Conservation (phyloP, 2,797 vertebrate genomes). For the Tiaroga cobitis region DNA sequence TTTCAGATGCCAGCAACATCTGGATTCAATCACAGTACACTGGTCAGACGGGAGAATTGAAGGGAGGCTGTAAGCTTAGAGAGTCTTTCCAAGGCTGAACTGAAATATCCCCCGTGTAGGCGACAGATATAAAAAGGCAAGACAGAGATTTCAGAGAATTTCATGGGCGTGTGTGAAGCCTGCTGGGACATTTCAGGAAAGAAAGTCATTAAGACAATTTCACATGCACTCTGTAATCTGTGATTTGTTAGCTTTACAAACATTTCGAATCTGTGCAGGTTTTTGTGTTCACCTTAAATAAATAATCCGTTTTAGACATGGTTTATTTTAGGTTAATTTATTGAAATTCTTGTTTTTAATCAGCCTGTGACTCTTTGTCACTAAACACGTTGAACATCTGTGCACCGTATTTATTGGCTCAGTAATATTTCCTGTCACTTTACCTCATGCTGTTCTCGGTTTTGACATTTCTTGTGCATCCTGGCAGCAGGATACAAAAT, state of each 20-base stretch:
- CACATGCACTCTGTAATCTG: slow-evolving; percentile 2
- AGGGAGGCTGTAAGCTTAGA: slow-evolving; percentile 8
- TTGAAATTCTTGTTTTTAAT: background rate
- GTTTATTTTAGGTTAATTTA: no score
- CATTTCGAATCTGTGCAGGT: background rate
- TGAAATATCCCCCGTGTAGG: slow-evolving; percentile 27
- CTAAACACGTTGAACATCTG: background rate
- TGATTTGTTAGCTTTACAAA: background rate
- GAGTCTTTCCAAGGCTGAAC: slow-evolving; percentile 28
- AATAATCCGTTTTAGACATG: no score
- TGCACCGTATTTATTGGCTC: background rate
- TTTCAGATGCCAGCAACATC: slow-evolving; percentile 17
- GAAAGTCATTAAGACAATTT: background rate
- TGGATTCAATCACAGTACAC: slow-evolving; percentile 21
- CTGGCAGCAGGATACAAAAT: slow-evolving; percentile 7
- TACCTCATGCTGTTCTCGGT: background rate
- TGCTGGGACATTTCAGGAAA: slow-evolving; percentile 11
- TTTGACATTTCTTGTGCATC: background rate
- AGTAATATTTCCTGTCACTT: slow-evolving; percentile 7
- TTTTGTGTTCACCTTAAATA: background rate
- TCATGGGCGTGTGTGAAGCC: slow-evolving; percentile 18
- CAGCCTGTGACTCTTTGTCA: background rate
- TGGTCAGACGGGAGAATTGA: slow-evolving; percentile 6
- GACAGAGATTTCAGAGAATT: slow-evolving; percentile 9
- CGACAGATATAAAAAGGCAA: slow-evolving; percentile 36